Percentiles rank a stretch among this genome's conserved stretches.
phyloP scores from a whole-genome alignment of 1,140 invertebrate genomes.

The Bilobella aurantiaca region DNA sequence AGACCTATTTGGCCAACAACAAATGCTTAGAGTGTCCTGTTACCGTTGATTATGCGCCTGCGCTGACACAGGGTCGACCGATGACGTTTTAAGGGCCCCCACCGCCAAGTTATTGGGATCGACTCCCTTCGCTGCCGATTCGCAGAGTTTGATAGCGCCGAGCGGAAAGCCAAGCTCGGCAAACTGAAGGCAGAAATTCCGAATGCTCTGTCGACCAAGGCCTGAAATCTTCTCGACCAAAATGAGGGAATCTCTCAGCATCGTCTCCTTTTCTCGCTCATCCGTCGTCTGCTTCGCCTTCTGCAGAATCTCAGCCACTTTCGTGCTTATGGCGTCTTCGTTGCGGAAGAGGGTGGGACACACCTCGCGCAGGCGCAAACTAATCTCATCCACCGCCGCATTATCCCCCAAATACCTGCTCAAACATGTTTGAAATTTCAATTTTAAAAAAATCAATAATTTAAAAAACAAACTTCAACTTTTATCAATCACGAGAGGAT shows the following conservation, averaged over 20 bases:
- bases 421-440: conserved; percentile 21
- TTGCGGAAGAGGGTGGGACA: conserved; percentile 87
- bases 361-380: conserved; percentile 70
- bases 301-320: conserved; percentile 72
- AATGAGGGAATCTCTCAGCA: conserved; percentile 62
- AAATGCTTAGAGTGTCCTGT: conserved; percentile 35
- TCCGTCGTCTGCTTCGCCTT: conserved; percentile 60
- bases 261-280: conserved; percentile 57
- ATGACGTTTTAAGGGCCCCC: conserved; percentile 16
- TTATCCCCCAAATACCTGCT: conserved; percentile 81
- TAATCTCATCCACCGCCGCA: conserved; percentile 84
- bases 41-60: conserved; percentile 56
- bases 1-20: too few species aligned
- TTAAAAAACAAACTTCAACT: too few species aligned
- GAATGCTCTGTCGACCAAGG: conserved; percentile 24
- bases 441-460: neutral
- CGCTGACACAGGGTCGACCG: conserved; percentile 19
- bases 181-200: conserved; percentile 27
- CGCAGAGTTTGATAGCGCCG: conserved; percentile 26
- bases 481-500: neutral
- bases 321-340: conserved; percentile 90
- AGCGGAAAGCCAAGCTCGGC: conserved; percentile 29
- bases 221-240: conserved; percentile 30
- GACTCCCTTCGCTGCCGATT: conserved; percentile 22
- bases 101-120: conserved; percentile 29